These are phyloP conservation scores for Zaprionus obscuricornis DNA, from an alignment of 2,888 invertebrate species.

Conservation along the genomic window DNA sequence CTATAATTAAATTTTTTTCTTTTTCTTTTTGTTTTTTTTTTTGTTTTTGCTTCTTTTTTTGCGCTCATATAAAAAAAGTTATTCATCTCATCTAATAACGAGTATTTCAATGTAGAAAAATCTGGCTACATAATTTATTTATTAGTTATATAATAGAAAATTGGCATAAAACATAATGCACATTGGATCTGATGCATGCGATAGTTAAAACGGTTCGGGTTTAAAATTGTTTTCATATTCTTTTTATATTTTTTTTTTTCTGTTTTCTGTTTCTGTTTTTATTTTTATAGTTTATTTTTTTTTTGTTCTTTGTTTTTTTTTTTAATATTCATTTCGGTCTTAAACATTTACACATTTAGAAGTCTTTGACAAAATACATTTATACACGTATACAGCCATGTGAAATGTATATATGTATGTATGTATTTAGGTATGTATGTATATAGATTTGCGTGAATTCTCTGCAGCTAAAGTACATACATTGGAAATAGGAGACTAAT, in stretches of 20 bases:
- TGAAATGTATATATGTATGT: slow-evolving; percentile 50
- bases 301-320: slow-evolving; percentile 27
- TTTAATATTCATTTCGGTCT: slow-evolving; percentile 4
- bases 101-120: slow-evolving; percentile 54
- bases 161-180: slow-evolving; percentile 53
- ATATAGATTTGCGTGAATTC: slow-evolving; percentile 24
- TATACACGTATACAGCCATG: slow-evolving; percentile 68
- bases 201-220: slow-evolving; percentile 54
- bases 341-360: slow-evolving; percentile 69
- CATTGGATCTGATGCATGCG: slow-evolving; percentile 44
- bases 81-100: slow-evolving; percentile 19
- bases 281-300: slow-evolving; percentile 13
- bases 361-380: slow-evolving; percentile 71
- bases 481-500: slow-evolving; percentile 56
- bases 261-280: too few relatives aligned
- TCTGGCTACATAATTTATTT: slow-evolving; percentile 44
- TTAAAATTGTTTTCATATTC: slow-evolving; percentile 23
- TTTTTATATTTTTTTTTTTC: slow-evolving; percentile 12
- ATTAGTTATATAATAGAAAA: slow-evolving; percentile 40
- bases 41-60: too few relatives aligned
- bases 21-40: too few relatives aligned
- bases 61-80: slow-evolving; percentile 39
- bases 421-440: slow-evolving; percentile 1
- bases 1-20: slow-evolving; percentile 30
- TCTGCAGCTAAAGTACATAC: slow-evolving; percentile 34